Percentiles rank a stretch among this genome's conserved stretches.
Evolutionary conservation across 2,797 vertebrate genomes (phyloP).

Genomic region (Mormyrus hasselquistii): DNA sequence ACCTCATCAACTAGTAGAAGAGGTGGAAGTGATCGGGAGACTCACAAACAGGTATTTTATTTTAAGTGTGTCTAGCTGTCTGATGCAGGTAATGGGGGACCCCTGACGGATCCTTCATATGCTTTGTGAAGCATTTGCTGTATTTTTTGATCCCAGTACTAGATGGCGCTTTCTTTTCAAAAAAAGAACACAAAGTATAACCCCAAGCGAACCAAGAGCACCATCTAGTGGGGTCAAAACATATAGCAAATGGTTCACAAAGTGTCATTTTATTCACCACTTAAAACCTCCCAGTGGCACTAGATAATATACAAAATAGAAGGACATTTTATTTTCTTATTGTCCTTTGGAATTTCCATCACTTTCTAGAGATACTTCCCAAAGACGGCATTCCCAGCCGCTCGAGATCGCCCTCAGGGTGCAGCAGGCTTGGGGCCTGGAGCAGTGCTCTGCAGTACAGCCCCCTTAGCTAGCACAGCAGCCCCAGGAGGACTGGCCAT

Average conservation of each 20-base stretch:
- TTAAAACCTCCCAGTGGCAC: background rate
- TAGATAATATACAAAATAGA: background rate
- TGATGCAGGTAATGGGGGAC: background rate
- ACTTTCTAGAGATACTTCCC: background rate
- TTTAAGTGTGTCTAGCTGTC: background rate
- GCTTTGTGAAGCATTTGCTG: background rate
- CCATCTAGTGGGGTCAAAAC: background rate
- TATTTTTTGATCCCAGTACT: background rate
- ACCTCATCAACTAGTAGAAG: background rate
- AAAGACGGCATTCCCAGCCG: background rate
- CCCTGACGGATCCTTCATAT: background rate
- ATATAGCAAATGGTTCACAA: background rate
- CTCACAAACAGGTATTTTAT: background rate
- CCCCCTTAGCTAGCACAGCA: constrained; percentile 69
- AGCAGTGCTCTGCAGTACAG: background rate
- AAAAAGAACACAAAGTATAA: background rate
- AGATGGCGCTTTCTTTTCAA: background rate
- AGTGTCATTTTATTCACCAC: background rate
- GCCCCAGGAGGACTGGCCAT: constrained; percentile 64
- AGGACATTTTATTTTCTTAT: background rate
- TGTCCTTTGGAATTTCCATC: background rate
- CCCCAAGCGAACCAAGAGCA: background rate
- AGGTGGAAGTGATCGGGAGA: background rate
- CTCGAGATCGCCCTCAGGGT: constrained; percentile 27
- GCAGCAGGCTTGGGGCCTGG: constrained; percentile 30